Percentiles rank a stretch among this genome's conserved stretches.
Conservation (phyloP, 2,888 invertebrate genomes). For the Serrognathus titanus region DNA sequence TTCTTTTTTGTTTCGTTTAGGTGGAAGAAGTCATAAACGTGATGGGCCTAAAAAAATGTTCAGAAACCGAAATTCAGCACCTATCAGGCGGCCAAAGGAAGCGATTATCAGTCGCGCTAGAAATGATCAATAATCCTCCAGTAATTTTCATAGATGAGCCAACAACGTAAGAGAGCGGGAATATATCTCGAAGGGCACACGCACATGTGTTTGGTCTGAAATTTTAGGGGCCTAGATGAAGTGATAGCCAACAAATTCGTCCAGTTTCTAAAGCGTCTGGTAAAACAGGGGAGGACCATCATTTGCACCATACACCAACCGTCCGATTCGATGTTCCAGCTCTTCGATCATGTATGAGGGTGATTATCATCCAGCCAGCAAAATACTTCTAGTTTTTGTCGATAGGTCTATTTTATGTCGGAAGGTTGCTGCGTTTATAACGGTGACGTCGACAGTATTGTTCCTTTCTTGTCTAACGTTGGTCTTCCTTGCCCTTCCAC, state of each 20-base stretch:
- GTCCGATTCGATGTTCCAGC: slow-evolving; percentile 69
- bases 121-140: slow-evolving; percentile 91
- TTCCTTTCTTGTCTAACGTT: slow-evolving; percentile 61
- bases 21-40: slow-evolving; percentile 80
- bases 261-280: slow-evolving; percentile 63
- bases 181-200: not conserved
- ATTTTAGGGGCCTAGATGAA: slow-evolving; percentile 67
- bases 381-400: not conserved
- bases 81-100: slow-evolving; percentile 93
- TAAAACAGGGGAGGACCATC: slow-evolving; percentile 70
- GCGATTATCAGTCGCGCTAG: slow-evolving; percentile 87
- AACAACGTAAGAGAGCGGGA: slow-evolving; percentile 71
- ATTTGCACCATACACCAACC: slow-evolving; percentile 81
- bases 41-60: slow-evolving; percentile 68
- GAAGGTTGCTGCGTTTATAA: slow-evolving; percentile 45
- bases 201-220: not conserved
- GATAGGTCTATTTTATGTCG: slow-evolving; percentile 15
- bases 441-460: slow-evolving; percentile 60
- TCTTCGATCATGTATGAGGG: slow-evolving; percentile 62
- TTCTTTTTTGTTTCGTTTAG: not conserved
- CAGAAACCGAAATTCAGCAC: slow-evolving; percentile 66
- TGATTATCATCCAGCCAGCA: too few species aligned
- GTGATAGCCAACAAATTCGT: slow-evolving; percentile 71
- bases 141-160: slow-evolving; percentile 95
- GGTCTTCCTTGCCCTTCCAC: slow-evolving; percentile 67